These are phyloP conservation scores for Lithophane leautieri DNA, from an alignment of 2,888 invertebrate species.

Conservation along the genomic window DNA sequence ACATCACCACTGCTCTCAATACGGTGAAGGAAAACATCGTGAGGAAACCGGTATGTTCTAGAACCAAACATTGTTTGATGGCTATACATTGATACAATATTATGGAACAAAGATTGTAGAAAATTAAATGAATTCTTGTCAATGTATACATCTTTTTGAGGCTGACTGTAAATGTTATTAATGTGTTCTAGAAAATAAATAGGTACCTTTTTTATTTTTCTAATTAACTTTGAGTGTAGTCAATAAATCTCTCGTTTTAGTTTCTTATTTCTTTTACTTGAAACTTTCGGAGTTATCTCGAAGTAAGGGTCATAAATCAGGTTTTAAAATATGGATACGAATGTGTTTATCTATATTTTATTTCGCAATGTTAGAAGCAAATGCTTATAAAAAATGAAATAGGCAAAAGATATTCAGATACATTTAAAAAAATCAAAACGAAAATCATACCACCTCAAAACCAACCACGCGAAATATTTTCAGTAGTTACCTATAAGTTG, in stretches of 20 bases:
- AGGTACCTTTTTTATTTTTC: conserved; percentile 40
- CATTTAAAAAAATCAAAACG: background rate
- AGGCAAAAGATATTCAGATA: background rate
- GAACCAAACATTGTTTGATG: background rate
- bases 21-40: too few species aligned
- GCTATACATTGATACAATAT: background rate
- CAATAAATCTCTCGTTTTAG: conserved; percentile 53
- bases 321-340: conserved; percentile 18
- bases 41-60: too few species aligned
- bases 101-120: background rate
- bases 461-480: background rate
- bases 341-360: conserved; percentile 1
- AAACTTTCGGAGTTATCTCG: conserved; percentile 34
- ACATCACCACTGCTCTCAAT: too few species aligned
- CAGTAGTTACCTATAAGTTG: background rate
- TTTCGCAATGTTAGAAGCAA: background rate
- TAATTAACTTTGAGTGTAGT: conserved; percentile 45
- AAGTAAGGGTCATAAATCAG: conserved; percentile 23
- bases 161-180: conserved; percentile 8
- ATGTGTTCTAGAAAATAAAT: conserved; percentile 43
- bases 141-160: background rate
- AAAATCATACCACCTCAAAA: background rate
- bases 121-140: background rate
- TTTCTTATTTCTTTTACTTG: conserved; percentile 41
- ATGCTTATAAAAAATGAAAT: background rate